Conservation (phyloP, 2,113 vertebrate genomes). For the Suricata suricatta region DNA sequence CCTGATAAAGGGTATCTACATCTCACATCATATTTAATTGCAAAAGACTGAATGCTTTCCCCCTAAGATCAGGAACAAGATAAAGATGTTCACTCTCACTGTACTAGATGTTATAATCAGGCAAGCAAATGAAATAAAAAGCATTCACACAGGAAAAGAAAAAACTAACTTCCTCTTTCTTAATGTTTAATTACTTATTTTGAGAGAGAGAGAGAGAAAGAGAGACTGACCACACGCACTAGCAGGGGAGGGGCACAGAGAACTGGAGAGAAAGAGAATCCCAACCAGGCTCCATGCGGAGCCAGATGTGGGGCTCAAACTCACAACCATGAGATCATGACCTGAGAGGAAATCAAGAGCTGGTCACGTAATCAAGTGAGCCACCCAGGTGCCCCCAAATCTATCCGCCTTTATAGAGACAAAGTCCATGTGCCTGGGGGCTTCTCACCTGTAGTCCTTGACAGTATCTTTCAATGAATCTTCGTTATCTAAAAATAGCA, state of each 20-base stretch:
- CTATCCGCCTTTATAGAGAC: not conserved
- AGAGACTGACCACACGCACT: too few relatives aligned
- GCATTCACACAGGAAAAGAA: not conserved
- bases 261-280: too few relatives aligned
- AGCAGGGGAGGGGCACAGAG: too few relatives aligned
- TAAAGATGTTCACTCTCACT: not conserved
- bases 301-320: too few relatives aligned
- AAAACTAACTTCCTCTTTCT: not conserved
- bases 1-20: not conserved
- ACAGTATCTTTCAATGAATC: not conserved
- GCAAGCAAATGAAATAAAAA: not conserved
- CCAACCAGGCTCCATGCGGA: too few relatives aligned
- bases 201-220: too few relatives aligned
- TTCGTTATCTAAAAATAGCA: not conserved
- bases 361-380: too few relatives aligned
- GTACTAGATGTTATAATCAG: not conserved
- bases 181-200: too few relatives aligned
- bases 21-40: not conserved
- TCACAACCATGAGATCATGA: too few relatives aligned
- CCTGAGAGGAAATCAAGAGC: too few relatives aligned
- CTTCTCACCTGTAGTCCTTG: not conserved
- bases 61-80: not conserved
- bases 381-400: too few relatives aligned
- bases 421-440: not conserved
- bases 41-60: not conserved